Evolutionary conservation across 2,797 vertebrate genomes (phyloP), one percentile per base, ranked within the genome.

Genomic region (Microctenopoma steveboyesi): DNA sequence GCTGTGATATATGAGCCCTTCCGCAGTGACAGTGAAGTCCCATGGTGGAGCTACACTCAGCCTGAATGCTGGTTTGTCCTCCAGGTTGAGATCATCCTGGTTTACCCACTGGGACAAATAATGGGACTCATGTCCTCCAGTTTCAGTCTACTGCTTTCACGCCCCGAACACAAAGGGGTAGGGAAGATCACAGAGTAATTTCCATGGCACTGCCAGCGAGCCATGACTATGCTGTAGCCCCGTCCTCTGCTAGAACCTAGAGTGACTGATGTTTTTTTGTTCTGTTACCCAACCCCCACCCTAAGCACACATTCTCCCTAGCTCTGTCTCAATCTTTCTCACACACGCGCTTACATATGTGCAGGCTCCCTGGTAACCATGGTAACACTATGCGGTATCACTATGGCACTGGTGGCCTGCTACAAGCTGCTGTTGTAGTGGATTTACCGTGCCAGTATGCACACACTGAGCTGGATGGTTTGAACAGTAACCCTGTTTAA

Each of bases 351-450:
- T 86, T 92, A 84, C 83, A 83, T 92, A 90, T 91, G 86, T 88
- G 83, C 86, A 74, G 92, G 94, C 92, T 87, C 93, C 92, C 94
- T 94, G 92, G 92, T 76, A 93, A 94, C 93, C 92, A 94, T 94
- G 92, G 92, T 76, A 93, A 94, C 91, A 57, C 22, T 22, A 22
- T 27, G 45, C 86, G 85, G 86, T 81, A 91, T 91, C 90, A 76
- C 79, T 87, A 79, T 85, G 84, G 85, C 74, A 77, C 75, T 90
- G 77, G 72, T 88, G 88, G 86, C 74, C 72, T 58, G 74, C 33
- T 35, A 78, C 72, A 73, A 83, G 81, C 84, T 79, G 80, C 79
- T 86, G 79, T 58, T 84, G 76, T 82, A 66, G 69, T 86, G 81
- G 79, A 88, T 89, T 82, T 86, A 86, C 83, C 87, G 76, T 74